phyloP scores from a whole-genome alignment of 2,797 vertebrate genomes.

The Falco novaeseelandiae region DNA sequence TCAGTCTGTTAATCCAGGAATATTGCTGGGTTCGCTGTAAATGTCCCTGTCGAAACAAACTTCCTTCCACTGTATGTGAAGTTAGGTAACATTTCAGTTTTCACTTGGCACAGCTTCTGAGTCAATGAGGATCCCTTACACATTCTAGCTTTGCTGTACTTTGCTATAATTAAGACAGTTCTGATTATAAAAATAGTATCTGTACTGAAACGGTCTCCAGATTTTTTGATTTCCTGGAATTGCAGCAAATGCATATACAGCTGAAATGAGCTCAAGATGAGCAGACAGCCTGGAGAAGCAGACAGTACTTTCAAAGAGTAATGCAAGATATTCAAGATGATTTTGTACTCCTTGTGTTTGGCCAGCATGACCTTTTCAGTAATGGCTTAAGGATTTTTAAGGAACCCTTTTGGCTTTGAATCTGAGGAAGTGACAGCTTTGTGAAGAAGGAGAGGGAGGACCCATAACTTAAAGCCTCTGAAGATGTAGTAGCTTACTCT shows the following conservation, averaged over 20 bases:
- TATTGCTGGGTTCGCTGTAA: not conserved
- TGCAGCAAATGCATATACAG: not conserved
- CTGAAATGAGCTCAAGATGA: not conserved
- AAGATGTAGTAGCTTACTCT: not conserved
- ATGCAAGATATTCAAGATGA: not conserved
- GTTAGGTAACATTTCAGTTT: not conserved
- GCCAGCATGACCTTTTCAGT: not conserved
- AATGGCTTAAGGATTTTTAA: not conserved
- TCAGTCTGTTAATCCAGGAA: not conserved
- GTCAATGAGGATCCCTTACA: not conserved
- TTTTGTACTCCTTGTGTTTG: not conserved
- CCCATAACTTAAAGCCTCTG: not conserved
- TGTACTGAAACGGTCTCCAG: not conserved
- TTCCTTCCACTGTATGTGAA: not conserved
- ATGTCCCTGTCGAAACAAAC: not conserved
- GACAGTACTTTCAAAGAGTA: not conserved
- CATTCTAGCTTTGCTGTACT: not conserved
- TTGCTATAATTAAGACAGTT: not conserved
- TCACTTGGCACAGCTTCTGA: not conserved
- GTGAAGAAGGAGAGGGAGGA: not conserved
- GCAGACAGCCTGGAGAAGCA: not conserved
- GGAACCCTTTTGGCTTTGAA: not conserved
- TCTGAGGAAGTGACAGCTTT: not conserved
- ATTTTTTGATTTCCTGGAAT: not conserved
- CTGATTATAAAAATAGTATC: not conserved